These are phyloP conservation scores for Dynastes hyllus DNA, from an alignment of 2,888 invertebrate species.

Conservation along the genomic window DNA sequence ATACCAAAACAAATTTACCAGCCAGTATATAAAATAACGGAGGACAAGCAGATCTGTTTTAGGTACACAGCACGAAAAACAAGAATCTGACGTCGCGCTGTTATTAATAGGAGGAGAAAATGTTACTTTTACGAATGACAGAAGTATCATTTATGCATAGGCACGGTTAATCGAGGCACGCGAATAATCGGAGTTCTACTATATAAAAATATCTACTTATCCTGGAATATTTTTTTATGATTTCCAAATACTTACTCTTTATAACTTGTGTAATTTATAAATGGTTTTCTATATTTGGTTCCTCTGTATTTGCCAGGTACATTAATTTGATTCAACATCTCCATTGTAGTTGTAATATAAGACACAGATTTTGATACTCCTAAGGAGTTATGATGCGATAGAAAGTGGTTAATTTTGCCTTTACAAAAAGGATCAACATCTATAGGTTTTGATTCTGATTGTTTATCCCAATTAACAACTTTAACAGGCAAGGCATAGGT, in stretches of 20 bases:
- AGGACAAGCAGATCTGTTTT: no score
- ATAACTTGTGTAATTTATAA: constrained; percentile 61
- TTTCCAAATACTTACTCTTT: constrained; percentile 57
- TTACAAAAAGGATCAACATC: constrained; percentile 74
- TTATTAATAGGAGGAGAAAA: no score
- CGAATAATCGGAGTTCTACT: background rate
- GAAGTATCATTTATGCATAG: no score
- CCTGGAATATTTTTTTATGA: no score
- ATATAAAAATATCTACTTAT: no score
- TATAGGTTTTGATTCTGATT: constrained; percentile 70
- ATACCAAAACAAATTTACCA: no score
- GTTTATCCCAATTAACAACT: constrained; percentile 72
- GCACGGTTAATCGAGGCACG: no score
- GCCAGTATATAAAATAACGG: no score
- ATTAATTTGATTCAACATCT: constrained; percentile 72
- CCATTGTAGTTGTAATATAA: constrained; percentile 71
- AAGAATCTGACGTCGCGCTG: no score
- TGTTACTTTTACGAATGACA: no score
- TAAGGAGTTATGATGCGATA: constrained; percentile 72
- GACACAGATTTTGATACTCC: constrained; percentile 64
- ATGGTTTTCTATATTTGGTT: constrained; percentile 65
- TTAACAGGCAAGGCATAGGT: constrained; percentile 70
- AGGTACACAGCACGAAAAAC: no score
- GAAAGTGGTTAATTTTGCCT: constrained; percentile 69
- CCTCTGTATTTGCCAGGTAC: constrained; percentile 68